A percentile compares a stretch with the other conserved stretches of the same genome.
Evolutionary conservation across 2,888 invertebrate species (phyloP).

Genomic region (Lucinisca nassula): DNA sequence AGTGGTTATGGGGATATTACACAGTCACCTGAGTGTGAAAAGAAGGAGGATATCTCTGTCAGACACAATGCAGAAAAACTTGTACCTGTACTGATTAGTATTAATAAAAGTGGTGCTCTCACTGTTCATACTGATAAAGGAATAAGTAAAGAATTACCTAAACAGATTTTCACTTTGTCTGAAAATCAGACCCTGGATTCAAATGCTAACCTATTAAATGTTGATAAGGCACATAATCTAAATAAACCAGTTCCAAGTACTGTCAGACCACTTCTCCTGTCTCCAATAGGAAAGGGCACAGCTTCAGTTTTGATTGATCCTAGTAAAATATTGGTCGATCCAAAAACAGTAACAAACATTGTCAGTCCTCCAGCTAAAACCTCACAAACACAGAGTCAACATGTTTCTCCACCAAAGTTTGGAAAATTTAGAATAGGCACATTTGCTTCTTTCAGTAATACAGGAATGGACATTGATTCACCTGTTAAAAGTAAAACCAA

Average conservation of each 20-base stretch:
- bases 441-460: slow-evolving; percentile 82
- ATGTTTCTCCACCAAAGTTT: slow-evolving; percentile 70
- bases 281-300: slow-evolving; percentile 51
- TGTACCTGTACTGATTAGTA: slow-evolving; percentile 64
- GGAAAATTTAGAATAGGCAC: slow-evolving; percentile 83
- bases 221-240: background rate
- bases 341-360: background rate
- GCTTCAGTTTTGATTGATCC: slow-evolving; percentile 24
- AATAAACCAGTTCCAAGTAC: background rate
- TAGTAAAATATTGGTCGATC: background rate
- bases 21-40: slow-evolving; percentile 64
- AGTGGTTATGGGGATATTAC: slow-evolving; percentile 73
- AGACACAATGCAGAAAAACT: slow-evolving; percentile 40
- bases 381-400: background rate
- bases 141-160: slow-evolving; percentile 5
- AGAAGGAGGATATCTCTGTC: slow-evolving; percentile 24
- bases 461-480: slow-evolving; percentile 75
- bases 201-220: background rate
- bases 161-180: slow-evolving; percentile 41
- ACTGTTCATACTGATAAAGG: slow-evolving; percentile 58
- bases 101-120: slow-evolving; percentile 62
- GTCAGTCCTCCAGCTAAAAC: slow-evolving; percentile 40
- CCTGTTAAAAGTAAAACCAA: slow-evolving; percentile 36
- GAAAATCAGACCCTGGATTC: slow-evolving; percentile 18
- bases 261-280: slow-evolving; percentile 47